Evolutionary conservation across 2,113 vertebrate genomes (phyloP).

Genomic region (Corythornis madagascariensis): DNA sequence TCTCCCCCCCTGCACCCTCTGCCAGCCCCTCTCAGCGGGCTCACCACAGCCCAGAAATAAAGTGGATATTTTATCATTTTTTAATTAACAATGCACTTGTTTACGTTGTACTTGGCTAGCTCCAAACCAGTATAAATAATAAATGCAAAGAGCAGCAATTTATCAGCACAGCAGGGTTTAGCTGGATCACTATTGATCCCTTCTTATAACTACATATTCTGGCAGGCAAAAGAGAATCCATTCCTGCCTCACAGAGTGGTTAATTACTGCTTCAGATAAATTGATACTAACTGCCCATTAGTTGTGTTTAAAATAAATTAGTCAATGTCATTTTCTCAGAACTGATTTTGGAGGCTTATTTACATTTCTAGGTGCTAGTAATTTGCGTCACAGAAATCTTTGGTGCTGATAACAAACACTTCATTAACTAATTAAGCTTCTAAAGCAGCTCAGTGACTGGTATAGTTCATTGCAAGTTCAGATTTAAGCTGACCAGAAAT

Average conservation of each 20-base stretch:
- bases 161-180: too few species aligned
- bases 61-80: too few species aligned
- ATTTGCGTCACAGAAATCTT: conserved; percentile 9
- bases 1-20: neutral
- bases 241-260: too few species aligned
- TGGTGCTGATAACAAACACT: conserved; percentile 1
- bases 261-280: neutral
- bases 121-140: too few species aligned
- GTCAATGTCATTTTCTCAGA: neutral
- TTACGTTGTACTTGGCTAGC: too few species aligned
- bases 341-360: neutral
- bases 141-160: too few species aligned
- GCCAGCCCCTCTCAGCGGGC: too few species aligned
- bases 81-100: too few species aligned
- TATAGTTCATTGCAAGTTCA: conserved; percentile 60
- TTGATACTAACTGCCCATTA: neutral
- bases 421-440: conserved; percentile 43
- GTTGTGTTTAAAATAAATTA: conserved; percentile 15
- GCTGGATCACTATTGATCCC: too few species aligned
- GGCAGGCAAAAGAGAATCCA: too few species aligned
- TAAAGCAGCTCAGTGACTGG: conserved; percentile 28
- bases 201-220: too few species aligned
- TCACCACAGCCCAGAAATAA: too few species aligned
- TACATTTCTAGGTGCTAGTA: conserved; percentile 24
- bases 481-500: conserved; percentile 51